Conservation (phyloP, 2,797 vertebrate genomes). For the Triplophysa yarkandensis region DNA sequence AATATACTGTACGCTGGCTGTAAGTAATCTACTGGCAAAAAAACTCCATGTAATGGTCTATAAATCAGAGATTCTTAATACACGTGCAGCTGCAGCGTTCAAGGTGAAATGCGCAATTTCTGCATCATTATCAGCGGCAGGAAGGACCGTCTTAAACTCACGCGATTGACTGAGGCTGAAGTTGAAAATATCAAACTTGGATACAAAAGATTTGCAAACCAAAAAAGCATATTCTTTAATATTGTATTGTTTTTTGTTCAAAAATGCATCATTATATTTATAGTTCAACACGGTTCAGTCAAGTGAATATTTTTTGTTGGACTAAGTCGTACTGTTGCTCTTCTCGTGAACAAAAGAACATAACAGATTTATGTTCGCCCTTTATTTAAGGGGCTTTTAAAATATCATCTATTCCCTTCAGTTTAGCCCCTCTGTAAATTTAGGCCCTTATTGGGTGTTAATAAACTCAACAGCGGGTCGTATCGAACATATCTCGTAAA, state of each 20-base stretch:
- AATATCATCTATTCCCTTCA: slow-evolving; percentile 68
- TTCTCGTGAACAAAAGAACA: not conserved
- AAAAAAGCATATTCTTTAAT: too few relatives aligned
- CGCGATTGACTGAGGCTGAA: not conserved
- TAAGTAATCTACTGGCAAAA: slow-evolving; percentile 15
- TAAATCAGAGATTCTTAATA: slow-evolving; percentile 27
- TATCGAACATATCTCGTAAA: slow-evolving; percentile 58
- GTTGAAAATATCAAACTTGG: not conserved
- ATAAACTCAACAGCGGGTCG: slow-evolving; percentile 64
- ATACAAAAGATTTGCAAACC: not conserved
- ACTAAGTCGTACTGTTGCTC: not conserved
- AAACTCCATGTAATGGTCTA: slow-evolving; percentile 19
- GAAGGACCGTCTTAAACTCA: not conserved
- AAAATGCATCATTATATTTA: too few relatives aligned
- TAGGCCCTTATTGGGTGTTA: slow-evolving; percentile 47
- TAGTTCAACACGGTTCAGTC: too few relatives aligned
- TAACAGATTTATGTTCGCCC: slow-evolving; percentile 16
- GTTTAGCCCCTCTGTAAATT: slow-evolving; percentile 50
- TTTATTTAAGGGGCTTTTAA: slow-evolving; percentile 56
- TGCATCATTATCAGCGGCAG: not conserved
- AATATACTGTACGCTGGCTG: not conserved
- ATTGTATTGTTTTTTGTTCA: too few relatives aligned
- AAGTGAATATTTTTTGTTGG: not conserved
- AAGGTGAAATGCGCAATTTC: not conserved
- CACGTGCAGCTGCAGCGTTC: not conserved